Percentiles rank a stretch among this genome's conserved stretches.
Evolutionary conservation across 2,113 vertebrate genomes (phyloP).

Genomic region (Holacanthus passer): DNA sequence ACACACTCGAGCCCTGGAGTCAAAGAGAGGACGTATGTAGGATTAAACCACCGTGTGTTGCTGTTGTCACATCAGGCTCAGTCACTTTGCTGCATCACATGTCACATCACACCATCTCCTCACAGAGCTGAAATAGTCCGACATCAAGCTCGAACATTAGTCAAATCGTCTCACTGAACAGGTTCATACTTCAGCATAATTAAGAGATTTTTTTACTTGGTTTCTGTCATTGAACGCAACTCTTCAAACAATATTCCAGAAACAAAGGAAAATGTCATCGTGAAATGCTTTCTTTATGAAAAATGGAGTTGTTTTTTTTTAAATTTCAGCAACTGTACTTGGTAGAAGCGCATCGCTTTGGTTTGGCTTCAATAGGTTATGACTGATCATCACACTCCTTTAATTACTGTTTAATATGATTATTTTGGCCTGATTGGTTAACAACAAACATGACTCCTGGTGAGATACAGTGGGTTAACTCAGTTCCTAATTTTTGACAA

Average conservation of each 20-base stretch:
- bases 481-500: too few relatives aligned
- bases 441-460: neutral
- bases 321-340: neutral
- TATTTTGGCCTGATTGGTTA: too few relatives aligned
- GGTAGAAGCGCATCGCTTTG: neutral
- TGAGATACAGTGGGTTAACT: neutral
- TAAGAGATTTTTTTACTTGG: neutral
- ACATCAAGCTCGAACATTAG: neutral
- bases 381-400: neutral
- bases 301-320: neutral
- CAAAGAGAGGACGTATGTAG: constrained; percentile 23
- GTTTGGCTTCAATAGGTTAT: neutral
- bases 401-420: neutral
- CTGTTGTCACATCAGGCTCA: constrained; percentile 32
- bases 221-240: neutral
- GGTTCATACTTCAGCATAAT: neutral
- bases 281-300: neutral
- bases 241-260: neutral
- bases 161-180: neutral
- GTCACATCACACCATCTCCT: neutral
- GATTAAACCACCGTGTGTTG: constrained; percentile 22
- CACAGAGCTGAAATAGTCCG: neutral
- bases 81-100: constrained; percentile 13
- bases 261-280: neutral
- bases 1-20: constrained; percentile 33